Percentiles rank a stretch among this genome's conserved stretches.
Evolutionary conservation across 1,140 invertebrate genomes (phyloP).

Genomic region (Caenorhabditis elegans): WBcel235 BX284606.5:3622501-3623000

Average conservation of each 20-base stretch:
- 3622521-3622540: slow-evolving; percentile 22
- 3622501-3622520: slow-evolving; percentile 25
- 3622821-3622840: too few relatives aligned
- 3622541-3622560: background rate
- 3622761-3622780: background rate
- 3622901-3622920: too few relatives aligned
- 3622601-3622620: background rate
- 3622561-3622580: background rate
- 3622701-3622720: slow-evolving; percentile 27
- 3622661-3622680: background rate
- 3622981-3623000: too few relatives aligned
- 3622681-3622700: background rate
- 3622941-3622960: too few relatives aligned
- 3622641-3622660: background rate
- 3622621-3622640: slow-evolving; percentile 1
- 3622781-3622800: background rate
- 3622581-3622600: background rate
- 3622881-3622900: too few relatives aligned
- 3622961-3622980: too few relatives aligned
- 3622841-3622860: too few relatives aligned
- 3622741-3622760: slow-evolving; percentile 11
- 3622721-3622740: background rate
- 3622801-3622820: too few relatives aligned
- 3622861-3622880: too few relatives aligned
- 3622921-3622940: too few relatives aligned